phyloP scores from a whole-genome alignment of 2,797 vertebrate species.

The Prionace glauca region DNA sequence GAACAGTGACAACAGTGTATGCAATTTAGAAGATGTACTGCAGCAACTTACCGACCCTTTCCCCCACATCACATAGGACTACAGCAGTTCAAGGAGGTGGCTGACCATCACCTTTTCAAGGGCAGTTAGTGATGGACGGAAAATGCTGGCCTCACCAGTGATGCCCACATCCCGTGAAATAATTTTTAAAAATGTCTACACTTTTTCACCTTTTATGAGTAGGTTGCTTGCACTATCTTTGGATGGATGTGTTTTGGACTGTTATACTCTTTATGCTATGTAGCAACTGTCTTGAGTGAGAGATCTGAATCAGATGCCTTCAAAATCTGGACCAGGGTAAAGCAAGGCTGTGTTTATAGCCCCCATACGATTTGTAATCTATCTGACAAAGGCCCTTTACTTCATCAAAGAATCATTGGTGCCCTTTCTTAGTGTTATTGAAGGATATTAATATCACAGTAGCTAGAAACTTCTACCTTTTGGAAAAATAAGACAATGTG shows the following conservation, averaged over 20 bases:
- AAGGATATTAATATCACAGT: not conserved
- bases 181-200: not conserved
- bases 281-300: not conserved
- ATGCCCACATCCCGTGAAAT: too few relatives aligned
- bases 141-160: too few relatives aligned
- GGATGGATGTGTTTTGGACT: not conserved
- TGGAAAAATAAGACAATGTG: not conserved
- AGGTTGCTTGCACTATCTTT: not conserved
- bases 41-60: too few relatives aligned
- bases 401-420: not conserved
- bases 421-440: too few relatives aligned
- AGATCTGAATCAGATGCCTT: not conserved
- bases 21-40: too few relatives aligned
- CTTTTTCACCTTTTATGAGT: not conserved
- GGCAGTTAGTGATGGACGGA: too few relatives aligned
- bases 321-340: not conserved
- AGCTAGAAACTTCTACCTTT: not conserved
- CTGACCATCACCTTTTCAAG: too few relatives aligned
- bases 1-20: too few relatives aligned
- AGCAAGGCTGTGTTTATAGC: not conserved
- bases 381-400: not conserved
- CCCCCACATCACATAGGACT: too few relatives aligned
- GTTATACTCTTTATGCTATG: not conserved
- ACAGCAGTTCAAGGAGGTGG: too few relatives aligned
- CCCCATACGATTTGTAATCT: not conserved